Percentiles rank a stretch among this genome's conserved stretches.
phyloP scores from a whole-genome alignment of 2,888 invertebrate genomes.

The Lasioglossum figueresi region DNA sequence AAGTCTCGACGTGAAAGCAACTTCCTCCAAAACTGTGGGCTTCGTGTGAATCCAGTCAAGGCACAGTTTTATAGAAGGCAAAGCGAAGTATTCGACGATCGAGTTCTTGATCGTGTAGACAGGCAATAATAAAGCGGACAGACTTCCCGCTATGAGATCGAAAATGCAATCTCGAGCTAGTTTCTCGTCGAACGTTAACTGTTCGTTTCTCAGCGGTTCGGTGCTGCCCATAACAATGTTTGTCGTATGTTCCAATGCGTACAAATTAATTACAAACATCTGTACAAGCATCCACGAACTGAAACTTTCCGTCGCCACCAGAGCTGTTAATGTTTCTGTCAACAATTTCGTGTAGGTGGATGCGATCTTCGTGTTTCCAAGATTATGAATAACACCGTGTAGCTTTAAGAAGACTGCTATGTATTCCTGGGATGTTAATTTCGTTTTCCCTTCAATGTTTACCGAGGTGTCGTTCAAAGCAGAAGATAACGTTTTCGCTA shows the following conservation, averaged over 20 bases:
- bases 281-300: slow-evolving; percentile 90
- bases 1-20: slow-evolving; percentile 86
- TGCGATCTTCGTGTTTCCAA: slow-evolving; percentile 87
- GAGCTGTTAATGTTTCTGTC: slow-evolving; percentile 89
- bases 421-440: slow-evolving; percentile 87
- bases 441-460: slow-evolving; percentile 83
- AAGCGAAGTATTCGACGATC: slow-evolving; percentile 87
- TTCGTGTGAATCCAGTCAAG: slow-evolving; percentile 89
- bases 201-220: slow-evolving; percentile 83
- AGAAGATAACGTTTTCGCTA: slow-evolving; percentile 89
- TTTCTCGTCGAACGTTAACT: slow-evolving; percentile 86
- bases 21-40: slow-evolving; percentile 85
- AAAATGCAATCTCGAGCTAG: slow-evolving; percentile 86
- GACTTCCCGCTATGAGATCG: slow-evolving; percentile 87
- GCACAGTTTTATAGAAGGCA: slow-evolving; percentile 91
- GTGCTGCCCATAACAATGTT: slow-evolving; percentile 81
- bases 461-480: slow-evolving; percentile 83
- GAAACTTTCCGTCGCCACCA: slow-evolving; percentile 92
- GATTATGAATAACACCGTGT: slow-evolving; percentile 86
- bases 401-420: slow-evolving; percentile 87
- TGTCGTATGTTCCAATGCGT: slow-evolving; percentile 87
- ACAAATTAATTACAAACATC: slow-evolving; percentile 91
- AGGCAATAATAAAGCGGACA: slow-evolving; percentile 89
- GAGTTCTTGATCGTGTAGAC: slow-evolving; percentile 89
- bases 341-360: slow-evolving; percentile 87